Percentiles rank a stretch among this genome's conserved stretches.
These are phyloP conservation scores for Epizoanthus ramosus DNA, from an alignment of 92 coral and sea anemone genomes.

Conservation along the genomic window DNA sequence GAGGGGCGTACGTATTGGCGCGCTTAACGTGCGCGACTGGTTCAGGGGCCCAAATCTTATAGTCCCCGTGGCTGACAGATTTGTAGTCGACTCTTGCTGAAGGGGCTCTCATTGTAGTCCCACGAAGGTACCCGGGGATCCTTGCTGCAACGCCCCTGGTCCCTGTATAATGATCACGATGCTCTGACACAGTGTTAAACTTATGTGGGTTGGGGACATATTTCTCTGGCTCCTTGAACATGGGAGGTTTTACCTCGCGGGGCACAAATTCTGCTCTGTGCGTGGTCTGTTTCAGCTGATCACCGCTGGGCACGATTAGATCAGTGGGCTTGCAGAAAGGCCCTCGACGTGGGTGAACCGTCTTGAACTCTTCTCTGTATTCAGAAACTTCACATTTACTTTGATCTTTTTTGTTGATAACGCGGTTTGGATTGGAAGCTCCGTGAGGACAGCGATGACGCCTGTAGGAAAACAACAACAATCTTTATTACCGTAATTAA, in stretches of 20 bases:
- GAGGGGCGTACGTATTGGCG: constrained; percentile 80
- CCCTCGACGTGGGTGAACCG: constrained; percentile 79
- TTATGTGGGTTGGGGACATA: constrained; percentile 91
- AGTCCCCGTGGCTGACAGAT: constrained; percentile 87
- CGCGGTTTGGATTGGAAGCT: constrained; percentile 76
- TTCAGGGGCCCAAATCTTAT: constrained; percentile 76
- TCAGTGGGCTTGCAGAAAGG: constrained; percentile 89
- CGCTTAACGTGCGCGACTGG: constrained; percentile 65
- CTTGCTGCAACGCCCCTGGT: constrained; percentile 78
- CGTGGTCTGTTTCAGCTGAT: constrained; percentile 74
- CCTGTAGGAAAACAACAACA: constrained; percentile 41
- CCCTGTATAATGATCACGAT: constrained; percentile 81
- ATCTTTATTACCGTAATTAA: too few relatives aligned
- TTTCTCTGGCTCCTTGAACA: constrained; percentile 81
- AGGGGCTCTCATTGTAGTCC: constrained; percentile 90
- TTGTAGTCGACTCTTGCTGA: constrained; percentile 86
- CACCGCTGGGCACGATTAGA: constrained; percentile 76
- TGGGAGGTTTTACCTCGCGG: constrained; percentile 75
- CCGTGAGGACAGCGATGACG: constrained; percentile 98
- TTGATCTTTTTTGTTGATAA: constrained; percentile 78
- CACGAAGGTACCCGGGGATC: constrained; percentile 86
- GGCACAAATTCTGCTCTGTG: constrained; percentile 73
- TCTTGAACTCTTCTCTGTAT: constrained; percentile 69
- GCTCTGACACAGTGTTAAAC: constrained; percentile 89
- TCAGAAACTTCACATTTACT: constrained; percentile 87